Evolutionary conservation across 2,113 vertebrate species (phyloP).

Genomic region (Polypterus bichir): DNA sequence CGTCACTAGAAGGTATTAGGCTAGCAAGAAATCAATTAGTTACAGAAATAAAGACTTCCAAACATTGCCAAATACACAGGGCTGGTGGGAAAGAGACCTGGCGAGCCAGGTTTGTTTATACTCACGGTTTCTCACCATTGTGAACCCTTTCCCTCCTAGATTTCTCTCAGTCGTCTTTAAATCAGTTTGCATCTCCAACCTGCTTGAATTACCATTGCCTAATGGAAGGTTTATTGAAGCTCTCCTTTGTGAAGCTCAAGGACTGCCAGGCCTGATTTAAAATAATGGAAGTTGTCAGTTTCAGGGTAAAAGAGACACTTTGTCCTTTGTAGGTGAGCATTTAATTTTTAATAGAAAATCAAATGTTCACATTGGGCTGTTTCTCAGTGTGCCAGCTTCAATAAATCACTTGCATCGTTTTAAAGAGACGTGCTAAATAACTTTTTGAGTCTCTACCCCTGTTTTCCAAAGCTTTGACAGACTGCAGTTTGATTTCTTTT

Average conservation of each 20-base stretch:
- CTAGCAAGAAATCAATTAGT: slow-evolving; percentile 53
- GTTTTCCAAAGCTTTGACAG: no score
- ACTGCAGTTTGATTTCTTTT: no score
- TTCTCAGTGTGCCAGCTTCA: slow-evolving; percentile 34
- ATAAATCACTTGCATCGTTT: slow-evolving; percentile 30
- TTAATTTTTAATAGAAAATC: slow-evolving; percentile 50
- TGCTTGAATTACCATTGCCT: slow-evolving; percentile 1
- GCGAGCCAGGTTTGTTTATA: slow-evolving; percentile 40
- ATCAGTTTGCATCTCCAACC: slow-evolving; percentile 16
- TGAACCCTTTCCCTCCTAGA: slow-evolving; percentile 13
- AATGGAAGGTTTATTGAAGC: slow-evolving; percentile 29
- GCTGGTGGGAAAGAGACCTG: slow-evolving; percentile 36
- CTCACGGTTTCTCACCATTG: slow-evolving; percentile 43
- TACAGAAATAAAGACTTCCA: slow-evolving; percentile 48
- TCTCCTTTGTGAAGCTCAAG: slow-evolving; percentile 32
- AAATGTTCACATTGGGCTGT: slow-evolving; percentile 53
- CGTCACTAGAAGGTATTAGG: slow-evolving; percentile 46
- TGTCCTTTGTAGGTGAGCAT: slow-evolving; percentile 46
- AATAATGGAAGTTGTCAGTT: slow-evolving; percentile 39
- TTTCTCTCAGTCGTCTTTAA: slow-evolving; percentile 15
- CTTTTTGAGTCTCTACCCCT: no score
- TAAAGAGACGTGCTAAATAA: no score
- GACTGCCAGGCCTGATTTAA: slow-evolving; percentile 59
- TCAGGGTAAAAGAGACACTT: slow-evolving; percentile 26
- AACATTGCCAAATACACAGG: slow-evolving; percentile 27